Base-by-base conservation (phyloP, 2,888 invertebrate species). In the Drosophila melanosoma region DNA sequence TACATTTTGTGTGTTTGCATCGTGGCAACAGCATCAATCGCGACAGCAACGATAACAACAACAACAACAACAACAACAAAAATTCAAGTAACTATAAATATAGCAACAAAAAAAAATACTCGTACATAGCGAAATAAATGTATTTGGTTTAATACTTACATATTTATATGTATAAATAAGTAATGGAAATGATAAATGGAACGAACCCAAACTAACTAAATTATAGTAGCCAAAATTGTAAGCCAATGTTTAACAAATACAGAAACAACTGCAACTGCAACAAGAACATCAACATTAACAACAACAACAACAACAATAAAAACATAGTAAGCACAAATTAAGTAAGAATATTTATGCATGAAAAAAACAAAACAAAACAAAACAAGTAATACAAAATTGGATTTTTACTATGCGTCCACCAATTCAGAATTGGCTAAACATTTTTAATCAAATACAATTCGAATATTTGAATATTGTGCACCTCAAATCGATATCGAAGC, bases 181-280 rank as follows among this genome's bases (percentile, higher is more conserved):
- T 45, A 53, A 48, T 56, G 17, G 32, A 53, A 35, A 54, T 29
- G 64, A 49, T 23, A 32, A 42, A 54, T 3, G 15, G 26, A 57
- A 51, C 48, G 58, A 72, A 61, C 36, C 49, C 33, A 64, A 70
- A 84, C 76, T 82, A 77, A 79, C 38, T 49, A 49, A 52, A 69
- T 68, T 69, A 54, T 3, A 56, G 38, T 85, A 71, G 79, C 67
- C 72, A 72, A 79, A 86, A 79, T 64, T 83, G 85, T 84, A 84
- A 75, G 78, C 83, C 69, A 81, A 80, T 74, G 71, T 82, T 83
- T 68, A 76, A 72, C 54, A 35, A 64, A 59, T 56, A 71, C 36
- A 48, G 61, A 52, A 68, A 49, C 52, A 54, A 32, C 56, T 53
- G 45, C 54, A 51, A 42, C 42, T 23, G 59, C 36, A 67, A 26